Percentiles rank a stretch among this genome's conserved stretches.
Conservation (phyloP, 2,113 vertebrate species). For the Bos taurus region ARS-UCD2.0 NC_037338.1:953501-954000, state of each 20-base stretch:
- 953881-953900: background rate
- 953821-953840: background rate
- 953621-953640: background rate
- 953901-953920: background rate
- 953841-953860: background rate
- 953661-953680: rapidly evolving
- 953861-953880: background rate
- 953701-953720: background rate
- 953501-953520: background rate
- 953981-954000: background rate
- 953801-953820: background rate
- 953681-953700: background rate
- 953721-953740: background rate
- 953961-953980: background rate
- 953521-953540: background rate
- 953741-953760: background rate
- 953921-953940: background rate
- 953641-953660: background rate
- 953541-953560: background rate
- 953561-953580: background rate
- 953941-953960: background rate
- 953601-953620: background rate
- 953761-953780: rapidly evolving
- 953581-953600: background rate
- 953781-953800: rapidly evolving